Percentiles rank a stretch among this genome's conserved stretches.
Evolutionary conservation across 2,113 vertebrate species (phyloP).

Genomic region (Centrocercus urophasianus): DNA sequence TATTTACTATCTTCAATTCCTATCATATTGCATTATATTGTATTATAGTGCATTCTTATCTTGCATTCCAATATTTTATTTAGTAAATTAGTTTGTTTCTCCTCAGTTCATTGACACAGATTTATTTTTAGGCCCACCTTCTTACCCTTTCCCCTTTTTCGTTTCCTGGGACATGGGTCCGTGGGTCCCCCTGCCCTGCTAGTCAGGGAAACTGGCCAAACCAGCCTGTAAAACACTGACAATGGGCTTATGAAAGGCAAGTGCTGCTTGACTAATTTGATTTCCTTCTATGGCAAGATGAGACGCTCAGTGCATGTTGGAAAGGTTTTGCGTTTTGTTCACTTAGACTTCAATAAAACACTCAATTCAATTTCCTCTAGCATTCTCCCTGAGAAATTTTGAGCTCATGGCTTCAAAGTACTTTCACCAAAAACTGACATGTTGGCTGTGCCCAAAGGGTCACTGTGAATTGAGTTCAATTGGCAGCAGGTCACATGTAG

Average conservation of each 20-base stretch:
- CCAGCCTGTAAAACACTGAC: too few relatives aligned
- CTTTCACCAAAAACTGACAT: not conserved
- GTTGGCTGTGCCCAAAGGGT: not conserved
- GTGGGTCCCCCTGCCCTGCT: too few relatives aligned
- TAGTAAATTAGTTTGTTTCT: too few relatives aligned
- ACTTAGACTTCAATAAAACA: not conserved
- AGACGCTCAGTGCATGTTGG: not conserved
- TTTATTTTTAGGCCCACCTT: too few relatives aligned
- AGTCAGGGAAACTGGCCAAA: too few relatives aligned
- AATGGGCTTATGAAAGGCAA: not conserved
- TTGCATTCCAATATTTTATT: too few relatives aligned
- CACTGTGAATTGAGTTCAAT: not conserved
- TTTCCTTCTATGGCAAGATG: not conserved
- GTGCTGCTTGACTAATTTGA: not conserved
- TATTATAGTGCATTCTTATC: too few relatives aligned
- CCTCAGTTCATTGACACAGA: too few relatives aligned
- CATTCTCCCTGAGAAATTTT: not conserved
- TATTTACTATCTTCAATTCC: too few relatives aligned
- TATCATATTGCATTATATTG: too few relatives aligned
- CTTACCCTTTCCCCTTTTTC: too few relatives aligned
- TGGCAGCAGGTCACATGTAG: not conserved
- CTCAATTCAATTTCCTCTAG: not conserved
- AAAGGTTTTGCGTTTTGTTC: not conserved
- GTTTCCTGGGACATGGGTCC: too few relatives aligned
- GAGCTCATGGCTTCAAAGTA: not conserved